Evolutionary conservation across 2,888 invertebrate species (phyloP).

Genomic region (Sinopyrophorus schimmeli): DNA sequence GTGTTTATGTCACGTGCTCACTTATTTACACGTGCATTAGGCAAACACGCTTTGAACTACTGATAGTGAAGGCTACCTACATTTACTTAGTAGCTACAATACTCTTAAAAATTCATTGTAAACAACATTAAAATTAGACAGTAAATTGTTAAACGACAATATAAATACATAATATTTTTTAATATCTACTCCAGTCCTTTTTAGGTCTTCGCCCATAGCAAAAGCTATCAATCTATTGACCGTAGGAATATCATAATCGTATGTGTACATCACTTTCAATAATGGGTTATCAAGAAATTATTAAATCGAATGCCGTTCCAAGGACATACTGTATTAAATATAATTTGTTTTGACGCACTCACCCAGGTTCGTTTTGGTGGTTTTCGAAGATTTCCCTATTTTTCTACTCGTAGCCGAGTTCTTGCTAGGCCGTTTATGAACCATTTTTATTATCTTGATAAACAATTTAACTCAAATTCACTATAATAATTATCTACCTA

Average conservation of each 20-base stretch:
- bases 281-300: constrained; percentile 16
- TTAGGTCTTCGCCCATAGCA: background rate
- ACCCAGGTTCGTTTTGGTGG: constrained; percentile 23
- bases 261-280: constrained; percentile 4
- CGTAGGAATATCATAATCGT: no score
- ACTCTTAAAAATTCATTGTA: no score
- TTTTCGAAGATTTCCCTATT: constrained; percentile 24
- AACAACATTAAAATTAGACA: no score
- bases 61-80: constrained; percentile 11
- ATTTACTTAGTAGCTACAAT: no score
- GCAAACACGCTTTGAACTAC: constrained; percentile 3
- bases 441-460: constrained; percentile 28
- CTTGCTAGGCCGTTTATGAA: constrained; percentile 30
- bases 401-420: constrained; percentile 25
- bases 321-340: constrained; percentile 15
- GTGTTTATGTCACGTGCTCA: constrained; percentile 5
- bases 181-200: background rate
- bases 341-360: constrained; percentile 14
- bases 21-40: constrained; percentile 10
- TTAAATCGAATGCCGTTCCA: constrained; percentile 17
- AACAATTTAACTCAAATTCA: constrained; percentile 13
- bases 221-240: background rate
- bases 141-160: no score
- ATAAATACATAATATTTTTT: background rate
- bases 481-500: constrained; percentile 15